Percentiles rank a stretch among this genome's conserved stretches.
Evolutionary conservation across 2,888 invertebrate genomes (phyloP).

Genomic region (Leistus spinibarbis): DNA sequence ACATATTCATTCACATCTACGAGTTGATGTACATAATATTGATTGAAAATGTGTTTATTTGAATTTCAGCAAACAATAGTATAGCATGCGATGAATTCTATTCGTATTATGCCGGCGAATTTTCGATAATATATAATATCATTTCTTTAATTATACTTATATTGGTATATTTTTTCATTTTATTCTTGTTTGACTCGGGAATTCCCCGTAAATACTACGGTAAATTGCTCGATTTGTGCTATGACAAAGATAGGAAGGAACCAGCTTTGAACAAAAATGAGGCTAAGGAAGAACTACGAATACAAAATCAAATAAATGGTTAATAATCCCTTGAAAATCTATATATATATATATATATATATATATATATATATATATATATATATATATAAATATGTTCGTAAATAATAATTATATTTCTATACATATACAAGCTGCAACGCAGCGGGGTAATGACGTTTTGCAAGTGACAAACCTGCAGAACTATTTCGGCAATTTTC

Average conservation of each 20-base stretch:
- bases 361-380: neutral
- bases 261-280: conserved; percentile 51
- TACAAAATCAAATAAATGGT: conserved; percentile 41
- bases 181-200: conserved; percentile 49
- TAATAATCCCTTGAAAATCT: neutral
- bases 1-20: too few species aligned
- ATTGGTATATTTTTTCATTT: conserved; percentile 11
- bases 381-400: neutral
- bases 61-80: conserved; percentile 2
- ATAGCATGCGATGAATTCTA: conserved; percentile 5
- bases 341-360: neutral
- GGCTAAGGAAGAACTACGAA: conserved; percentile 50
- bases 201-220: conserved; percentile 41
- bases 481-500: conserved; percentile 63
- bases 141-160: conserved; percentile 11
- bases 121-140: neutral
- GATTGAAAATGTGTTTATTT: too few species aligned
- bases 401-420: neutral
- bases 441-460: conserved; percentile 52
- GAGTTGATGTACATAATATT: too few species aligned
- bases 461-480: conserved; percentile 65
- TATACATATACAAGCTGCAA: too few species aligned
- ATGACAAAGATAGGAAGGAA: conserved; percentile 16
- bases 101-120: neutral
- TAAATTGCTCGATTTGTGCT: conserved; percentile 39